These are phyloP conservation scores for Pithys albifrons DNA, from an alignment of 2,113 vertebrate genomes.

Conservation along the genomic window DNA sequence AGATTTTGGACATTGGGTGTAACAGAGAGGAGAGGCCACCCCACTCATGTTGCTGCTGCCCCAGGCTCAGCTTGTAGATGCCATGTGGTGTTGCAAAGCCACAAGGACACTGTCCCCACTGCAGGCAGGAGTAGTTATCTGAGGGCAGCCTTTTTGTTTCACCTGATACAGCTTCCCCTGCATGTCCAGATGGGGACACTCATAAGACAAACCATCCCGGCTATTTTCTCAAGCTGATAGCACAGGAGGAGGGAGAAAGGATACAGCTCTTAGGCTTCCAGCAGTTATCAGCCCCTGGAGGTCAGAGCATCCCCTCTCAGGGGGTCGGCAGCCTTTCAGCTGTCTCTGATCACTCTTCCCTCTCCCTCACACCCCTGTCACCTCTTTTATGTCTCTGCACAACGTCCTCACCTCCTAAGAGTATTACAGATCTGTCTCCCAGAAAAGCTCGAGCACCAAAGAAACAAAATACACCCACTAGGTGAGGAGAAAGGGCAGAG, in stretches of 20 bases:
- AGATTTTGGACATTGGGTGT: neutral
- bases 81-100: neutral
- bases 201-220: neutral
- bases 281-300: neutral
- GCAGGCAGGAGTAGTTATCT: neutral
- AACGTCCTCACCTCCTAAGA: neutral
- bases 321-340: neutral
- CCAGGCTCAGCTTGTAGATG: neutral
- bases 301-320: neutral
- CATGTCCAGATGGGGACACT: neutral
- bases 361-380: neutral
- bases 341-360: neutral
- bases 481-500: neutral
- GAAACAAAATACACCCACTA: neutral
- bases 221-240: conserved; percentile 34
- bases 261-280: neutral
- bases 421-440: neutral
- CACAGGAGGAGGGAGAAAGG: neutral
- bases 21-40: neutral
- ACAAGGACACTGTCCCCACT: neutral
- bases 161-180: neutral
- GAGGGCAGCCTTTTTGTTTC: neutral
- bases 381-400: neutral
- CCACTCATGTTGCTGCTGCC: neutral
- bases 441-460: neutral